Evolutionary conservation across 2,113 vertebrate species (phyloP), one percentile per base, ranked within the genome.

Genomic region (Okapia johnstoni): DNA sequence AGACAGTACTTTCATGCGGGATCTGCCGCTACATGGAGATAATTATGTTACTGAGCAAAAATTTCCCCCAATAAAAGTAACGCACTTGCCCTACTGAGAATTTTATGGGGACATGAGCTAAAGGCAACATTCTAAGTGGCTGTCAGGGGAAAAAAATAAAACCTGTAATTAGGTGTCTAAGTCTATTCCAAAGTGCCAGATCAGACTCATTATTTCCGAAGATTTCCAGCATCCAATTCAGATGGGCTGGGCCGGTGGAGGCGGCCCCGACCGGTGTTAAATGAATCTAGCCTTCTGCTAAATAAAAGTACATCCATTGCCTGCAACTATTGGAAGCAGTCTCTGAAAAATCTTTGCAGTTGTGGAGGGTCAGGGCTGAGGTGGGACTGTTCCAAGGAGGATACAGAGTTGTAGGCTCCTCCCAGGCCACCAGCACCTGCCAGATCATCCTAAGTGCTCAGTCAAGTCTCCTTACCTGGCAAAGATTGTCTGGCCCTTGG

Each of bases 121-220:
- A 94, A 77, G 80, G 85, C 55, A 79, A 48, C 61, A 9, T 93
- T 90, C 86, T 96, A 58, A 87, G 80, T 58, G 81, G 89, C 7
- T 66, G 48, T 84, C 85, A 57, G 40, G 89, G 43, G 28, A 26
- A 23, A n/a, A 79, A 66, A 70, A 50, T 43, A 36, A 91, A 91
- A 21, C 26, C 52, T 55, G 12, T 80, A 85, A 50, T 77, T 85
- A 54, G 83, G 33, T 77, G 77, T 33, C 52, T 19, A 80, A 66
- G 28, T 55, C 83, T 80, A 13, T 46, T 87, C 89, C 86, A 43
- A 76, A 85, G 93, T 30, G 63, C 57, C 80, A 43, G 17, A 66
- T 48, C 21, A 3, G 70, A 46, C 57, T 87, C 85, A 19, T 52
- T 58, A 28, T 57, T 81, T 70, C 73, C 19, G 1, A 40, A n/a